These are phyloP conservation scores for Drosophila infuscata DNA, from an alignment of 2,888 invertebrate genomes.

Conservation along the genomic window DNA sequence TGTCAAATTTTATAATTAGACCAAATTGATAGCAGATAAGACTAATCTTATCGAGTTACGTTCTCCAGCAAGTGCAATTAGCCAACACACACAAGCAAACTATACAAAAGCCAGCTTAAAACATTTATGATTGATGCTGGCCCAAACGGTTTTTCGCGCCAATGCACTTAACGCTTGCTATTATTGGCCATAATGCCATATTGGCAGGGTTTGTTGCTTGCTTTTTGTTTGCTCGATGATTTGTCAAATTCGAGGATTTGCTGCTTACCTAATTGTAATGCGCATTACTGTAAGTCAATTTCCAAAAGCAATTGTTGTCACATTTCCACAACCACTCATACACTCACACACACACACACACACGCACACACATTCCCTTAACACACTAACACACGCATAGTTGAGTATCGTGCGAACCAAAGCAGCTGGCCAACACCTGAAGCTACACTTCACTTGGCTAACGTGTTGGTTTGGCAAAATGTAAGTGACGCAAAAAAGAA, in stretches of 20 bases:
- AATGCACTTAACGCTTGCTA: constrained; percentile 32
- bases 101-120: constrained; percentile 55
- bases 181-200: constrained; percentile 45
- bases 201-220: constrained; percentile 46
- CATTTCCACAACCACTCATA: not conserved
- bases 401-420: constrained; percentile 58
- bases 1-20: constrained; percentile 60
- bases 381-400: not conserved
- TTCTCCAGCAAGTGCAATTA: constrained; percentile 65
- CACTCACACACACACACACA: not conserved
- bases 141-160: constrained; percentile 34
- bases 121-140: constrained; percentile 73
- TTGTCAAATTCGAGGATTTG: constrained; percentile 65
- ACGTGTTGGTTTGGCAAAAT: not conserved
- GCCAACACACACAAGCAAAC: constrained; percentile 21
- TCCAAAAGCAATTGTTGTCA: constrained; percentile 44
- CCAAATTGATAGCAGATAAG: constrained; percentile 46
- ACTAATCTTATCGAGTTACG: constrained; percentile 61
- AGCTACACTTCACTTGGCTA: constrained; percentile 63
- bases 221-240: constrained; percentile 66
- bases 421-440: constrained; percentile 66
- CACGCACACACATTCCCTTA: not conserved
- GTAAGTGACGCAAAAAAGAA: not conserved
- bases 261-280: constrained; percentile 60
- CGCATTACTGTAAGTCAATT: constrained; percentile 43